phyloP scores from a whole-genome alignment of 2,797 vertebrate genomes.

The Linurgus olivaceus region DNA sequence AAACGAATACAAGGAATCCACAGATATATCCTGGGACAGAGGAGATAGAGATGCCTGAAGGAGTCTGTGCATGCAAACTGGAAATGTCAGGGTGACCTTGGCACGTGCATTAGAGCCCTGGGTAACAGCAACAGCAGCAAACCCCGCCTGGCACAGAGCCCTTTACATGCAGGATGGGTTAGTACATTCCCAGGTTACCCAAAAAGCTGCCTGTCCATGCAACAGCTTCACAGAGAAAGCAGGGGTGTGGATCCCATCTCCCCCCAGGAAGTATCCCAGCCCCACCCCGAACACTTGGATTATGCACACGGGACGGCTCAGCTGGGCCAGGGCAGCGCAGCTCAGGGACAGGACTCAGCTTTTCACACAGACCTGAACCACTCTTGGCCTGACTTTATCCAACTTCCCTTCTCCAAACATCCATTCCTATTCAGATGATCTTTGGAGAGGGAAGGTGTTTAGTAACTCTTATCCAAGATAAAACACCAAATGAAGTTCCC shows the following conservation, averaged over 20 bases:
- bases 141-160: not conserved
- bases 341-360: not conserved
- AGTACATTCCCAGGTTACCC: constrained; percentile 63
- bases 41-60: not conserved
- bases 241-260: not conserved
- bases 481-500: not conserved
- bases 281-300: not conserved
- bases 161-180: constrained; percentile 27
- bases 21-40: not conserved
- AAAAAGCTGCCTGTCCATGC: not conserved
- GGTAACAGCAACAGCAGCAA: constrained; percentile 65
- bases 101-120: not conserved
- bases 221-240: not conserved
- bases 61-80: not conserved
- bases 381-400: not conserved
- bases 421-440: not conserved
- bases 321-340: not conserved
- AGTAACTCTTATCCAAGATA: not conserved
- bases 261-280: not conserved
- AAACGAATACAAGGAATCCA: not conserved
- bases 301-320: not conserved
- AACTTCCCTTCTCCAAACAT: not conserved
- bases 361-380: not conserved
- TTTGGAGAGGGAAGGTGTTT: not conserved
- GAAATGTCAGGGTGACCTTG: not conserved